phyloP scores from a whole-genome alignment of 2,113 vertebrate genomes.

The Boulengeromyrus knoepffleri region DNA sequence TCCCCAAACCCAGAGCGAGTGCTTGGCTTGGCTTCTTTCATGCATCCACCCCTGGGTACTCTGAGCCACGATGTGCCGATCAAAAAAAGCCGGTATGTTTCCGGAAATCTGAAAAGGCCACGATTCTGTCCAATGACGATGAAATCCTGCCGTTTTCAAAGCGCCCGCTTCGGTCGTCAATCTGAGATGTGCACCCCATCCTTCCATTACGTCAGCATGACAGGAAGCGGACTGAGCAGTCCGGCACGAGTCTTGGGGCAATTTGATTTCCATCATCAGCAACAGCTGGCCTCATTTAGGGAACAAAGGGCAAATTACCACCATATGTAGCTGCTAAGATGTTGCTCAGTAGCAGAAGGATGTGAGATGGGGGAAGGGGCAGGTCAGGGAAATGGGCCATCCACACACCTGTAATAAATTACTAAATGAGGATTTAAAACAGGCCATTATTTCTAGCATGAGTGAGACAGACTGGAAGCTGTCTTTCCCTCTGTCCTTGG shows the following conservation, averaged over 20 bases:
- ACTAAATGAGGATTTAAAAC: neutral
- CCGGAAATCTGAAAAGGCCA: neutral
- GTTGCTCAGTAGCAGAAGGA: neutral
- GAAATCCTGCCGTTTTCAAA: neutral
- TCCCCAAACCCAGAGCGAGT: neutral
- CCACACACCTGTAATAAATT: neutral
- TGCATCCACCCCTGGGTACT: neutral
- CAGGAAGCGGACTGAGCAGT: neutral
- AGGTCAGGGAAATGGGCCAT: neutral
- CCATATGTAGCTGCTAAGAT: neutral
- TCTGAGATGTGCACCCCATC: neutral
- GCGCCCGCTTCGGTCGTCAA: neutral
- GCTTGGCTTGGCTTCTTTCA: neutral
- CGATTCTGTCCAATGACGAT: neutral
- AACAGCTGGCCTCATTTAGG: neutral
- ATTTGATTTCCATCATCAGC: neutral
- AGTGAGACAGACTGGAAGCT: neutral
- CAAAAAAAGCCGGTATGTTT: neutral
- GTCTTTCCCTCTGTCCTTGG: neutral
- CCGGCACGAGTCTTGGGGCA: neutral
- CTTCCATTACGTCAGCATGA: neutral
- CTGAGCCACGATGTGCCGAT: neutral
- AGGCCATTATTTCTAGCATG: neutral
- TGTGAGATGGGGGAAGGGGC: neutral
- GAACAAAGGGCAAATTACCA: neutral